phyloP scores from a whole-genome alignment of 2,113 vertebrate genomes.

The Crotalus helleri region DNA sequence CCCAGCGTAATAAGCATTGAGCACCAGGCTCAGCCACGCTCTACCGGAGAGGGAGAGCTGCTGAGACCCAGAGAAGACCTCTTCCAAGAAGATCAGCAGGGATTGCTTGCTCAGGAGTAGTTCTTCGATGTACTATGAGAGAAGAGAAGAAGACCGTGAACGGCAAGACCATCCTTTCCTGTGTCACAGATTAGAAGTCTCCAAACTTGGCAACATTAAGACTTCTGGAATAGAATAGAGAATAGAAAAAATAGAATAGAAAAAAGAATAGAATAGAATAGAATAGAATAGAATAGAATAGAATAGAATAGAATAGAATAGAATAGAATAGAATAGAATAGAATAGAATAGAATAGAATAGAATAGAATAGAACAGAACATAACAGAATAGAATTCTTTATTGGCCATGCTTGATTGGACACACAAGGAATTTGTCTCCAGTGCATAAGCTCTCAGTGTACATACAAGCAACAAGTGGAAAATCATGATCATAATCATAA shows the following conservation, averaged over 20 bases:
- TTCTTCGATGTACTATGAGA: constrained; percentile 74
- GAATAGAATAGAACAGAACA: too few relatives aligned
- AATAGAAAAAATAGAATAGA: too few relatives aligned
- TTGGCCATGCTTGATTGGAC: not conserved
- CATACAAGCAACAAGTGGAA: not conserved
- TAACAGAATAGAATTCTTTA: not conserved
- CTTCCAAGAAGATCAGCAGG: constrained; percentile 75
- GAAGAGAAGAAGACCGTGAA: accelerated
- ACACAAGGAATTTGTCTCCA: not conserved
- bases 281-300: too few relatives aligned
- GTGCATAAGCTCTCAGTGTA: not conserved
- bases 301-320: too few relatives aligned
- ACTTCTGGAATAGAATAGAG: not conserved
- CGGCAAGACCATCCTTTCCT: too few relatives aligned
- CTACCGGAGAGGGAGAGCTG: constrained; percentile 61
- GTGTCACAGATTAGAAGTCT: not conserved
- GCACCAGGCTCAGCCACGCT: constrained; percentile 67
- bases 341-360: too few relatives aligned
- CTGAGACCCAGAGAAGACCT: constrained; percentile 45
- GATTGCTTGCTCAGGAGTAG: constrained; percentile 77
- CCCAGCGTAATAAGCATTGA: constrained; percentile 61
- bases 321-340: too few relatives aligned
- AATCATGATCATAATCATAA: not conserved
- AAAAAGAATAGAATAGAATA: too few relatives aligned
- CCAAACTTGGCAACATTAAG: not conserved